A percentile compares a stretch with the other conserved stretches of the same genome.
Conservation (phyloP, 35 echinoderm and acorn worm genomes). For the Diadema setosum region DNA sequence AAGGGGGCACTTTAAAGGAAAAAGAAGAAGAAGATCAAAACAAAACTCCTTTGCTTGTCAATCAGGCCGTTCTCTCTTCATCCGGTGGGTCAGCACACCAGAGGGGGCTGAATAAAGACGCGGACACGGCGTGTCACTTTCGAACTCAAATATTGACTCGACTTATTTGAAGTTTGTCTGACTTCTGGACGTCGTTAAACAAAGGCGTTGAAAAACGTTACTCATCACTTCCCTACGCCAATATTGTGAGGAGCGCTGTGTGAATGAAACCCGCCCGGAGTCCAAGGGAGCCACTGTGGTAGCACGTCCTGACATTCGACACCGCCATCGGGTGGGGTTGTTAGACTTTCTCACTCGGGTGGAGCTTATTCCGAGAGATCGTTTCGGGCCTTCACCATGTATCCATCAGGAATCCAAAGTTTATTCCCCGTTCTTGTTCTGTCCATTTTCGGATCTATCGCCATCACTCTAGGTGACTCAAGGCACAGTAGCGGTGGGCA, state of each 20-base stretch:
- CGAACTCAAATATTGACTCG: not conserved
- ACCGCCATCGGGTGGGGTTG: not conserved
- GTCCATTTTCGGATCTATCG: not conserved
- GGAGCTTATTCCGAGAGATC: not conserved
- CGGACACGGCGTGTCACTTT: not conserved
- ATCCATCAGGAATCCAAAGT: not conserved
- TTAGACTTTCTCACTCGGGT: not conserved
- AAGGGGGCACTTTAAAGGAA: too few relatives aligned
- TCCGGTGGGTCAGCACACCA: not conserved
- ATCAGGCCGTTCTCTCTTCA: not conserved
- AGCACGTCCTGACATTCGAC: too few relatives aligned
- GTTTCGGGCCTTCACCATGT: not conserved
- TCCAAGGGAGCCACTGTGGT: too few relatives aligned
- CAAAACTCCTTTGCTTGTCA: too few relatives aligned
- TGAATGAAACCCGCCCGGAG: too few relatives aligned
- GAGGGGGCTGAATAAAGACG: not conserved
- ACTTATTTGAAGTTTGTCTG: conserved; percentile 13
- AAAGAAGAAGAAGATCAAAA: too few relatives aligned
- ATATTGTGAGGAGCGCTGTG: not conserved
- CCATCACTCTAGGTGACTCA: not conserved
- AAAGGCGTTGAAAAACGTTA: not conserved
- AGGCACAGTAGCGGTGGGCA: not conserved
- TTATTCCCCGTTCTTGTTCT: not conserved
- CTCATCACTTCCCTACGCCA: not conserved
- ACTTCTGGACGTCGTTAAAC: not conserved